phyloP scores from a whole-genome alignment of 2,888 invertebrate genomes.

The Abscondita cerata region DNA sequence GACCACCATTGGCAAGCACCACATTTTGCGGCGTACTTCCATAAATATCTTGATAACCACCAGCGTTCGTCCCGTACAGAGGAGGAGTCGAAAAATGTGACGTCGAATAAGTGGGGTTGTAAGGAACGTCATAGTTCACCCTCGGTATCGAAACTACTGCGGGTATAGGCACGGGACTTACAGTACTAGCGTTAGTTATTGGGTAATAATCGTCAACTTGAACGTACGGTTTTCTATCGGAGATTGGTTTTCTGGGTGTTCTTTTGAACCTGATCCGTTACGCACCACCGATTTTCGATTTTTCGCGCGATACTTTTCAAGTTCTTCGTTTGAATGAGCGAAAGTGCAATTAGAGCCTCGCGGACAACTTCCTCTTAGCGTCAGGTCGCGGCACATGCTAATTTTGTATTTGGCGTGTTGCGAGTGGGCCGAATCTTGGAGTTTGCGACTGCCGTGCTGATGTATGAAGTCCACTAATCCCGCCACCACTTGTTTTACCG shows the following conservation, averaged over 20 bases:
- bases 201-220: constrained; percentile 53
- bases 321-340: constrained; percentile 90
- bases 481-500: constrained; percentile 74
- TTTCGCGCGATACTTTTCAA: constrained; percentile 80
- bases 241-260: constrained; percentile 53
- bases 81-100: constrained; percentile 49
- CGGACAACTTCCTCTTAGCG: constrained; percentile 81
- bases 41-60: constrained; percentile 52
- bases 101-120: constrained; percentile 46
- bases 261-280: constrained; percentile 42
- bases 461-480: constrained; percentile 81
- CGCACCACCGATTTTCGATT: constrained; percentile 64
- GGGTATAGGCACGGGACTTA: constrained; percentile 50
- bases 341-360: constrained; percentile 88
- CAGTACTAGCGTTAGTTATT: constrained; percentile 46
- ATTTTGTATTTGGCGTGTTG: constrained; percentile 85
- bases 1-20: constrained; percentile 50
- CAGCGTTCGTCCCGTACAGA: constrained; percentile 50
- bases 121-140: constrained; percentile 53
- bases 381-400: constrained; percentile 87
- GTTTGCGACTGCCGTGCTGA: constrained; percentile 73
- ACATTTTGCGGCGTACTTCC: constrained; percentile 50
- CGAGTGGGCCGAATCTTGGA: constrained; percentile 65
- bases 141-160: constrained; percentile 54
- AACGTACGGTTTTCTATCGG: constrained; percentile 43